Evolutionary conservation across 2,113 vertebrate species (phyloP).

Genomic region (Chrysochloris asiatica): DNA sequence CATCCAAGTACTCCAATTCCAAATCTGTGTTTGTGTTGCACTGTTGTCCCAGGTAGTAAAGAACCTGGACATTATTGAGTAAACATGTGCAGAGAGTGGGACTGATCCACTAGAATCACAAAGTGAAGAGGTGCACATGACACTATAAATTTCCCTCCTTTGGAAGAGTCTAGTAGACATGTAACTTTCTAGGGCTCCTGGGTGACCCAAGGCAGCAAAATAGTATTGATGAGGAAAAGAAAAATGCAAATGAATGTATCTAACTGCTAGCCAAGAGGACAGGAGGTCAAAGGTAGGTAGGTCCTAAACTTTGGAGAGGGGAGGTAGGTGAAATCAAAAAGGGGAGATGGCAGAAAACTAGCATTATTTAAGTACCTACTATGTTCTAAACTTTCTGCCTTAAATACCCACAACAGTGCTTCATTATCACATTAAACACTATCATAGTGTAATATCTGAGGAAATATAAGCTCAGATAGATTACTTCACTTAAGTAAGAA

Average conservation of each 20-base stretch:
- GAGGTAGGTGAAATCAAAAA: too few relatives aligned
- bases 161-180: neutral
- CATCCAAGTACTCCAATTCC: neutral
- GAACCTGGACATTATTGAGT: neutral
- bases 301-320: neutral
- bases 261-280: neutral
- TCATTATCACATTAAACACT: too few relatives aligned
- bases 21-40: neutral
- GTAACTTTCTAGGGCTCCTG: neutral
- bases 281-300: too few relatives aligned
- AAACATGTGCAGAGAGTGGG: neutral
- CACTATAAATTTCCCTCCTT: neutral
- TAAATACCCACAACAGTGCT: too few relatives aligned
- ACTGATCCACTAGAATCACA: neutral
- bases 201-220: neutral
- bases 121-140: neutral
- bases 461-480: neutral
- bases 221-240: neutral
- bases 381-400: neutral
- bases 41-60: neutral
- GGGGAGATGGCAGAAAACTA: slow-evolving; percentile 1
- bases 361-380: too few relatives aligned
- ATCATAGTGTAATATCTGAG: slow-evolving; percentile 1
- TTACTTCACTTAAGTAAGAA: neutral
- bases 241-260: neutral